Conservation (phyloP, 2,888 invertebrate species). For the Pseudococcus longispinus region DNA sequence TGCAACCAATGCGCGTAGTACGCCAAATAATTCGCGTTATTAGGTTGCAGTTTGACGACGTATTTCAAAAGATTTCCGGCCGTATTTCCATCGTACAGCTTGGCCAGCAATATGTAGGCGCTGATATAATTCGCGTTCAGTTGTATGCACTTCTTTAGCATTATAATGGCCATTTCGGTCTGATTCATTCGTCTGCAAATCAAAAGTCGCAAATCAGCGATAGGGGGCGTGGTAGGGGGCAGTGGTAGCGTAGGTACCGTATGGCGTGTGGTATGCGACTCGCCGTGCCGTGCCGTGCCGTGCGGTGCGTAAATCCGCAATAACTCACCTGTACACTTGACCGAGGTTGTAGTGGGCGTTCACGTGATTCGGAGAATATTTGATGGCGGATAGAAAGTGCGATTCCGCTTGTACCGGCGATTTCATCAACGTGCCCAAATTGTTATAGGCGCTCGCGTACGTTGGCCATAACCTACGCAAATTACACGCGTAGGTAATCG, state of each 20-base stretch:
- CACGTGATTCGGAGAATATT: conserved; percentile 77
- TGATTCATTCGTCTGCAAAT: conserved; percentile 71
- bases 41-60: conserved; percentile 72
- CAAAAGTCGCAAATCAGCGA: background rate
- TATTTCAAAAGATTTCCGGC: conserved; percentile 68
- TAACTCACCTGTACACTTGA: conserved; percentile 76
- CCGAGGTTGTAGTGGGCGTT: conserved; percentile 87
- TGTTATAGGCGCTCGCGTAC: conserved; percentile 87
- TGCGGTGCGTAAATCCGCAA: too few relatives aligned
- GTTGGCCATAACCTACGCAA: conserved; percentile 77
- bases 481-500: too few relatives aligned
- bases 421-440: conserved; percentile 80
- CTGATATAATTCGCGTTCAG: conserved; percentile 74
- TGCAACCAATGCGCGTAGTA: conserved; percentile 77
- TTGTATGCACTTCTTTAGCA: conserved; percentile 73
- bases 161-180: conserved; percentile 70
- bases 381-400: conserved; percentile 78
- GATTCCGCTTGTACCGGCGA: conserved; percentile 72
- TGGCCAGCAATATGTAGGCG: conserved; percentile 73
- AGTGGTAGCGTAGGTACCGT: background rate
- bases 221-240: too few relatives aligned
- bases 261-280: too few relatives aligned
- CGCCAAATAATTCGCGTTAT: conserved; percentile 73
- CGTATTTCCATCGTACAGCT: conserved; percentile 66
- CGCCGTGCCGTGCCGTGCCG: too few relatives aligned